These are phyloP conservation scores for Coptotermes formosanus DNA, from an alignment of 1,140 invertebrate genomes.

Conservation along the genomic window DNA sequence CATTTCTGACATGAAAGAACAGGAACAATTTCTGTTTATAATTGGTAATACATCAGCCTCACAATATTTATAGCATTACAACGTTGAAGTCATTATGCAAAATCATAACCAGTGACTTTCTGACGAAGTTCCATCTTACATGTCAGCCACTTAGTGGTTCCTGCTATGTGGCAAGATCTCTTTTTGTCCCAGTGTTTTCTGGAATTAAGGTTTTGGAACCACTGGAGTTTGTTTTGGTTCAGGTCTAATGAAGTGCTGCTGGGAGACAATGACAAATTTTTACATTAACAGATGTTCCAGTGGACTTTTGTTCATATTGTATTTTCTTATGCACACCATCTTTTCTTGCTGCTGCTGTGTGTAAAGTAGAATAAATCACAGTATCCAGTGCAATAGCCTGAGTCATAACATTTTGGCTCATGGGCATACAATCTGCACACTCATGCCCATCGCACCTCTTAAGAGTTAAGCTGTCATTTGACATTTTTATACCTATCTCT, in stretches of 20 bases:
- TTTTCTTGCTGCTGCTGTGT: background rate
- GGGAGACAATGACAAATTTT: background rate
- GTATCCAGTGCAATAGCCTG: background rate
- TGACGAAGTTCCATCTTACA: too few relatives aligned
- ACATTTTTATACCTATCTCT: slow-evolving; percentile 9
- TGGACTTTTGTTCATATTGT: background rate
- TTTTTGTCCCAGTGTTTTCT: too few relatives aligned
- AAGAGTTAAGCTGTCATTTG: background rate
- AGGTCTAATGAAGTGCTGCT: background rate
- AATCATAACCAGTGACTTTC: too few relatives aligned
- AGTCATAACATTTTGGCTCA: background rate
- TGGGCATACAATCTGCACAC: slow-evolving; percentile 1
- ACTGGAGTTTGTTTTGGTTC: slow-evolving; percentile 5
- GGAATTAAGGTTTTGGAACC: background rate
- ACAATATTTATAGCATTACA: too few relatives aligned
- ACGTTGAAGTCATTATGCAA: too few relatives aligned
- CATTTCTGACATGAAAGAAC: too few relatives aligned
- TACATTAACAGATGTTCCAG: background rate
- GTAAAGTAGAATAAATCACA: background rate
- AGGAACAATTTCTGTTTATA: too few relatives aligned
- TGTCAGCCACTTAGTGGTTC: too few relatives aligned
- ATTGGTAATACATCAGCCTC: too few relatives aligned
- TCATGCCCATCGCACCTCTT: background rate
- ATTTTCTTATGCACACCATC: background rate
- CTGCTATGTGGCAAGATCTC: too few relatives aligned